phyloP scores from a whole-genome alignment of 2,113 vertebrate genomes.

The Proteles cristata region DNA sequence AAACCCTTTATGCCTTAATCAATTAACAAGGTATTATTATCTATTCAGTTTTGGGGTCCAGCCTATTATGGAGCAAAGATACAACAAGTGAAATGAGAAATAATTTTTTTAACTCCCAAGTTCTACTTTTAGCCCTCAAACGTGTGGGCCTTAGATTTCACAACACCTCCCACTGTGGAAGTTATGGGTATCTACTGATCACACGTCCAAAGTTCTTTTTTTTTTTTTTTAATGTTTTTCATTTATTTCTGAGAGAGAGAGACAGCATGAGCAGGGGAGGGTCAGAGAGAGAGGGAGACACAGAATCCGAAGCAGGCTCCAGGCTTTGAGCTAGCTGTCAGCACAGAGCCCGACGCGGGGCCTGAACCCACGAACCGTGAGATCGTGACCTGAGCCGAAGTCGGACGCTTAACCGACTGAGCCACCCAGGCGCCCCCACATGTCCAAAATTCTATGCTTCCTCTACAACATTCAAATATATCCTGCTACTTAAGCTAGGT shows the following conservation, averaged over 20 bases:
- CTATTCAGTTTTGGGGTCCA: neutral
- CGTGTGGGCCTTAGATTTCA: neutral
- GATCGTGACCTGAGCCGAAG: no score
- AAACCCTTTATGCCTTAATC: neutral
- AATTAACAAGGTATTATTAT: neutral
- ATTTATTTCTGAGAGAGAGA: no score
- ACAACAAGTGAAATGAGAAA: slow-evolving; percentile 3
- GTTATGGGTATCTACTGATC: neutral
- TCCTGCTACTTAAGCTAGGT: neutral
- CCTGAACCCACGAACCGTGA: no score
- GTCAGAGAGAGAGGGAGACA: no score
- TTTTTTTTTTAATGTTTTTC: no score
- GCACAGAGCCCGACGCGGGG: no score
- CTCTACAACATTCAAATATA: neutral
- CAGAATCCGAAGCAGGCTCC: no score
- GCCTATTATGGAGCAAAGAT: neutral
- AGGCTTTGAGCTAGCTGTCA: no score
- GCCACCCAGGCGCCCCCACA: neutral
- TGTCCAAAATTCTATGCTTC: neutral
- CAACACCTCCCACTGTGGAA: neutral
- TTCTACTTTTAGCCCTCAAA: neutral
- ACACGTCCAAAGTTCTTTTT: neutral
- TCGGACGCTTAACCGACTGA: no score
- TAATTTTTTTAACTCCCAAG: neutral
- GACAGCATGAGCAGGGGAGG: no score